Conservation (phyloP, 64 coral and sea anemone species). For the Platygyra sinensis region DNA sequence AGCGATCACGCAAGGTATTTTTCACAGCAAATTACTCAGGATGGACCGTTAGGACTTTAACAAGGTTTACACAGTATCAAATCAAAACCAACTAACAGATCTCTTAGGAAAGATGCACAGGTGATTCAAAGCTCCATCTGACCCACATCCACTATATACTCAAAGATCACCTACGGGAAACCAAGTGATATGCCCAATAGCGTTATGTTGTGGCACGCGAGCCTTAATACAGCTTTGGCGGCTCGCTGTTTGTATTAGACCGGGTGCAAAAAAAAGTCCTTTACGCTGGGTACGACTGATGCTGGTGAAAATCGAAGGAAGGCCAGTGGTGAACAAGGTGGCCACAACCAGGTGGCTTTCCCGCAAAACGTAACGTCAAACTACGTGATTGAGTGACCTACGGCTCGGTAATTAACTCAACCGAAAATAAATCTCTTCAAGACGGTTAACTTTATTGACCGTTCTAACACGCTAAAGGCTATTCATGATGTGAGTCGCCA, state of each 20-base stretch:
- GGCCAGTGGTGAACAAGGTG: neutral
- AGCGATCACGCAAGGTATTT: constrained; percentile 37
- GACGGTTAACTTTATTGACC: neutral
- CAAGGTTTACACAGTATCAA: neutral
- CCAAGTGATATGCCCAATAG: neutral
- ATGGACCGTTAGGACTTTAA: neutral
- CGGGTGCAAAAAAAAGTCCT: neutral
- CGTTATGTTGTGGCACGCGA: constrained; percentile 30
- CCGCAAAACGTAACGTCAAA: neutral
- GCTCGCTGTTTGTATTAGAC: constrained; percentile 14
- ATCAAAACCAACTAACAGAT: neutral
- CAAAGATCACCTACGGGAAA: constrained; percentile 6
- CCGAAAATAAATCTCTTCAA: neutral
- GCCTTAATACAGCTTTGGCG: neutral
- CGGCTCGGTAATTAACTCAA: neutral
- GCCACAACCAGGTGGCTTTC: neutral
- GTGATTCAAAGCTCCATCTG: neutral
- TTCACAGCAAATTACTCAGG: neutral
- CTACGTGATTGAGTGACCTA: constrained; percentile 19
- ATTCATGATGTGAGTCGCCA: neutral
- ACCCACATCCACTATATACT: neutral
- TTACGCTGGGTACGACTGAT: neutral
- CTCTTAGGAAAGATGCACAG: neutral
- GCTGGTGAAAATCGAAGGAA: neutral
- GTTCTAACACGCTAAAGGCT: neutral